Conservation (phyloP, 2,888 invertebrate genomes). For the Erebia epiphron region DNA sequence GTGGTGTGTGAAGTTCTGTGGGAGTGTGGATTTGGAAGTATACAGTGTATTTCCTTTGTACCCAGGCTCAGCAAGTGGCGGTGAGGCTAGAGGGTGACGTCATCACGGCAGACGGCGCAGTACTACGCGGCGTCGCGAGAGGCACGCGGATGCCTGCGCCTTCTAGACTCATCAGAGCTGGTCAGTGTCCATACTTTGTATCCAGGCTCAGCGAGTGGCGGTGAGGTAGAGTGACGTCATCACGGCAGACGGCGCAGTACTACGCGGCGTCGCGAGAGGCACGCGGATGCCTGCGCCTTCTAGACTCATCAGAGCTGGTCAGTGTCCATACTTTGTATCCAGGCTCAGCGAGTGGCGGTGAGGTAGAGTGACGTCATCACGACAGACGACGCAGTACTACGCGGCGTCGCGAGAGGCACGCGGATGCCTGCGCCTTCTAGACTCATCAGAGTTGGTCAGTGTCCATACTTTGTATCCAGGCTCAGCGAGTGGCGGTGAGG, state of each 20-base stretch:
- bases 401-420: constrained; percentile 84
- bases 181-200: constrained; percentile 22
- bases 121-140: constrained; percentile 87
- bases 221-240: no score
- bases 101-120: constrained; percentile 96
- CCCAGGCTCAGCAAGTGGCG: constrained; percentile 95
- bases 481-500: no score
- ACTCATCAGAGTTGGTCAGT: constrained; percentile 41
- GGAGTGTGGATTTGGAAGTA: no score
- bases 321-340: no score
- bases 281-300: no score
- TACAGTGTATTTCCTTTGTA: no score
- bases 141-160: constrained; percentile 72
- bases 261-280: constrained; percentile 71
- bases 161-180: constrained; percentile 40
- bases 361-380: constrained; percentile 98
- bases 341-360: constrained; percentile 97
- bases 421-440: constrained; percentile 60
- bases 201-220: no score
- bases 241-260: constrained; percentile 36
- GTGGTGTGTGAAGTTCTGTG: no score
- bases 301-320: no score
- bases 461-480: no score
- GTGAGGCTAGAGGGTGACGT: constrained; percentile 96
- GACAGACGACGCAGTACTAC: constrained; percentile 94